Percentiles rank a stretch among this genome's conserved stretches.
Conservation (phyloP, 2,888 invertebrate genomes). For the Cheilosia scutellata region DNA sequence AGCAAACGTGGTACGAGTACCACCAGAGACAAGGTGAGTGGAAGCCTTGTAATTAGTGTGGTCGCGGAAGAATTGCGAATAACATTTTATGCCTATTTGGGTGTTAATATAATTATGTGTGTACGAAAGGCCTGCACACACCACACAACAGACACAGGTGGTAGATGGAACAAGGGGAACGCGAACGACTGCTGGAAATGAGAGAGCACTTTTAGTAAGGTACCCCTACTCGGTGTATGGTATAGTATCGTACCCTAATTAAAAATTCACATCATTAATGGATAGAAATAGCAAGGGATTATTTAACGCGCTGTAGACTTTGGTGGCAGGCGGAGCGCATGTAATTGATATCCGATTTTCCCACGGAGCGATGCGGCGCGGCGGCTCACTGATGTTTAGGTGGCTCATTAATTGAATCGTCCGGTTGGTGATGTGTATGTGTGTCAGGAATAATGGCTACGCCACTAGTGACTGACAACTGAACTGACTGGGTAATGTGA, state of each 20-base stretch:
- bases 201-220: conserved; percentile 69
- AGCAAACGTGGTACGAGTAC: conserved; percentile 11
- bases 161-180: not conserved
- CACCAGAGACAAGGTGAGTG: conserved; percentile 41
- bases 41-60: conserved; percentile 74
- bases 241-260: conserved; percentile 65
- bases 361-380: conserved; percentile 53
- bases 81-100: conserved; percentile 75
- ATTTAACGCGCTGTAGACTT: conserved; percentile 59
- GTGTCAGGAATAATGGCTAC: conserved; percentile 46
- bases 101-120: conserved; percentile 75
- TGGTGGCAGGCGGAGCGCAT: conserved; percentile 66
- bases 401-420: conserved; percentile 72
- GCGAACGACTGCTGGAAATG: conserved; percentile 34
- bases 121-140: conserved; percentile 34
- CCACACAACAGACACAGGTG: not conserved
- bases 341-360: conserved; percentile 75
- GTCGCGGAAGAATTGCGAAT: conserved; percentile 72
- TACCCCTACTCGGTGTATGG: not conserved
- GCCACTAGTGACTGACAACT: conserved; percentile 20
- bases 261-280: conserved; percentile 76
- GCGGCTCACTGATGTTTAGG: conserved; percentile 52
- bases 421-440: conserved; percentile 49
- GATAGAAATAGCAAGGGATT: conserved; percentile 56
- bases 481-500: conserved; percentile 19